phyloP scores from a whole-genome alignment of 2,888 invertebrate genomes.

The Tipula vernalis region DNA sequence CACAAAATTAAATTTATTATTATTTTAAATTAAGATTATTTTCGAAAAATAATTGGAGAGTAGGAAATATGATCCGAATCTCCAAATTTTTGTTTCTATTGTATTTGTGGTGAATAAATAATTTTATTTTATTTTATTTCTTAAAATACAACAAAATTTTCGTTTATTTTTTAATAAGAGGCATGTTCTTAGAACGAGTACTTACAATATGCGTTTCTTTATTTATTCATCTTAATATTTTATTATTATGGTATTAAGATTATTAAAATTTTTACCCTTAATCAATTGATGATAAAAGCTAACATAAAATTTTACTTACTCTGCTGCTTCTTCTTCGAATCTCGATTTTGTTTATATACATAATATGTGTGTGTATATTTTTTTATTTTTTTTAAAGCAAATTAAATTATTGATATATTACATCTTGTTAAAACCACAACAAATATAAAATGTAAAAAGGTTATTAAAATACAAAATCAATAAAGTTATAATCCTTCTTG shows the following conservation, averaged over 20 bases:
- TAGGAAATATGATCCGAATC: neutral
- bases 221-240: neutral
- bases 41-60: neutral
- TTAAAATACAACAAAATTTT: too few relatives aligned
- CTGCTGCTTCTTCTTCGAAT: neutral
- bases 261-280: neutral
- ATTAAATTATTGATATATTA: neutral
- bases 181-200: too few relatives aligned
- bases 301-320: neutral
- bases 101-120: neutral
- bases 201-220: neutral
- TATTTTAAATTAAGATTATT: neutral
- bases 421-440: neutral
- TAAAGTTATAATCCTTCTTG: neutral
- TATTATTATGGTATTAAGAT: neutral
- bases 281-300: neutral
- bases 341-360: too few relatives aligned
- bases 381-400: neutral
- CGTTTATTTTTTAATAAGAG: too few relatives aligned
- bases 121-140: too few relatives aligned
- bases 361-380: too few relatives aligned
- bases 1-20: neutral
- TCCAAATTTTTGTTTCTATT: neutral
- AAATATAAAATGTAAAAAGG: neutral
- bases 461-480: neutral